A percentile compares a stretch with the other conserved stretches of the same genome.
Conservation (phyloP, 2,888 invertebrate species). For the Hedya salicella region DNA sequence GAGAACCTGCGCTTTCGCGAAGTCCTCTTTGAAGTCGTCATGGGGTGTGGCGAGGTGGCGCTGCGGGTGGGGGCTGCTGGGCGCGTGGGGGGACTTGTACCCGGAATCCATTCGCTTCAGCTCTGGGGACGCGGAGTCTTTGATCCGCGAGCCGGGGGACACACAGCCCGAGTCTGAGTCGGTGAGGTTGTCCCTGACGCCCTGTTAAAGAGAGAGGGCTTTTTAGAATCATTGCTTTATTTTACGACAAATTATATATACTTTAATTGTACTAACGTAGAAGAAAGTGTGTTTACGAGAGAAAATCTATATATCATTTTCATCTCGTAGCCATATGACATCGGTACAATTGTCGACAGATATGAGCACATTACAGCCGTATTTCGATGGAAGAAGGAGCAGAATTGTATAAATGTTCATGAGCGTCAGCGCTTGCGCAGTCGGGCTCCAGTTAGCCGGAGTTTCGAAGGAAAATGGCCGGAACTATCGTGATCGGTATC, state of each 20-base stretch:
- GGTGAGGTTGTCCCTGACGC: constrained; percentile 81
- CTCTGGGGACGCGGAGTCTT: constrained; percentile 82
- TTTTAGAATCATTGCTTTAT: too few species aligned
- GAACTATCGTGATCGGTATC: constrained; percentile 37
- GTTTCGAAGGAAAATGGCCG: constrained; percentile 39
- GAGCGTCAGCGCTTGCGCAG: not conserved
- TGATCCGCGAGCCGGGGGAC: constrained; percentile 81
- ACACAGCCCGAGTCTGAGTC: constrained; percentile 84
- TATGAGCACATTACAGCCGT: not conserved
- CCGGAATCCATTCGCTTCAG: constrained; percentile 84
- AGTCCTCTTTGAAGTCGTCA: constrained; percentile 81
- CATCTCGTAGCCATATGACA: constrained; percentile 2
- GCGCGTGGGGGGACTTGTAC: constrained; percentile 79
- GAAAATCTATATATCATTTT: constrained; percentile 24
- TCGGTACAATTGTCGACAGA: not conserved
- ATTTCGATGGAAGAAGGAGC: constrained; percentile 3
- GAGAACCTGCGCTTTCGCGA: constrained; percentile 79
- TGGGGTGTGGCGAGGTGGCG: constrained; percentile 70
- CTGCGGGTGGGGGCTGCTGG: constrained; percentile 77
- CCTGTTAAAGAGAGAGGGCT: constrained; percentile 60
- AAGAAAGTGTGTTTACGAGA: constrained; percentile 16
- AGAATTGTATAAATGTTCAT: not conserved
- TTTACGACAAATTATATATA: too few species aligned
- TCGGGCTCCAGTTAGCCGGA: constrained; percentile 22
- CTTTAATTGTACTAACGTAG: too few species aligned